Conservation (phyloP, 2,113 vertebrate species). For the Procavia capensis region DNA sequence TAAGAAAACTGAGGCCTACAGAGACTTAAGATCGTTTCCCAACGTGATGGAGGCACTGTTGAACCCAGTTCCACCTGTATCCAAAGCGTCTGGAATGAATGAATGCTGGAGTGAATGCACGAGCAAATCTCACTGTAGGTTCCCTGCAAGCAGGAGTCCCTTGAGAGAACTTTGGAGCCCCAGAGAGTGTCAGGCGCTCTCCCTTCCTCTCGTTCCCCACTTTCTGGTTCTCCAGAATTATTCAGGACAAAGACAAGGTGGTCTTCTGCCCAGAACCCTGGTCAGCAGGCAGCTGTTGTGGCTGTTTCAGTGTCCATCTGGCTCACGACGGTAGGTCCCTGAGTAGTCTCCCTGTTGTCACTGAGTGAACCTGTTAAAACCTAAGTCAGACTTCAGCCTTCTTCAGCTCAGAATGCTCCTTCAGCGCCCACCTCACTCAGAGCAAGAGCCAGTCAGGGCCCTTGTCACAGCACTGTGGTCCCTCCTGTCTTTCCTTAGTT, state of each 20-base stretch:
- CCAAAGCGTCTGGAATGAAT: background rate
- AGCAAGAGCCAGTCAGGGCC: background rate
- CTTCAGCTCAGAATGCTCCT: too few relatives aligned
- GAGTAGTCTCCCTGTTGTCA: background rate
- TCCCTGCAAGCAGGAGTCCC: background rate
- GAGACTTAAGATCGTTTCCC: background rate
- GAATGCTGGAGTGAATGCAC: background rate
- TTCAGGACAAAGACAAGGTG: background rate
- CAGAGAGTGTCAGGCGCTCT: background rate
- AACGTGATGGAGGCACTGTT: background rate
- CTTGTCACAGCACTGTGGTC: background rate
- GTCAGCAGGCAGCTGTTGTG: background rate
- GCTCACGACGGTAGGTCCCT: background rate
- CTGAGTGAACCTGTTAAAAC: background rate
- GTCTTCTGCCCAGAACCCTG: fast-evolving
- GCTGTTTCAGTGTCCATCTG: too few relatives aligned
- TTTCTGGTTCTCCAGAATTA: background rate
- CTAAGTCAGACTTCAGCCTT: background rate
- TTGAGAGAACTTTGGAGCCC: background rate
- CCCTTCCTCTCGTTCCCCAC: background rate
- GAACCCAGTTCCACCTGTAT: background rate
- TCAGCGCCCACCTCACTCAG: background rate
- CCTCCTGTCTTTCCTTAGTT: background rate
- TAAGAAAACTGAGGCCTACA: background rate
- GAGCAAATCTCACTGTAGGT: background rate